Evolutionary conservation across 2,888 invertebrate genomes (phyloP).

Genomic region (Ichneumoninae sp.): DNA sequence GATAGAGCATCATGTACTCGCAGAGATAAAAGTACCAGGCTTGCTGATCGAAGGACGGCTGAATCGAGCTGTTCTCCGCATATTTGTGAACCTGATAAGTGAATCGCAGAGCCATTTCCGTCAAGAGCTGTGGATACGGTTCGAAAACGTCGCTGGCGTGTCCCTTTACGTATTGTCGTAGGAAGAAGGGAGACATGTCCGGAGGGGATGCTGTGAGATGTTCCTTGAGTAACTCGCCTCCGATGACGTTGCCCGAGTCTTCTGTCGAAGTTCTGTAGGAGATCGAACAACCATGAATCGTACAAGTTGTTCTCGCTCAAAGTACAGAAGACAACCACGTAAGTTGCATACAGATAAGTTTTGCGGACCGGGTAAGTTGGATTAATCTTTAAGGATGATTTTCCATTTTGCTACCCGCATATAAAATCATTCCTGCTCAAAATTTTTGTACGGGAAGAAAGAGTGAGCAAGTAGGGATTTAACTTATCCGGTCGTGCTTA

Average conservation of each 20-base stretch:
- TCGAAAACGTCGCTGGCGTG: slow-evolving; percentile 97
- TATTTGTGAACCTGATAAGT: slow-evolving; percentile 97
- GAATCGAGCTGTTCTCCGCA: slow-evolving; percentile 79
- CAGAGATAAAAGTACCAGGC: slow-evolving; percentile 93
- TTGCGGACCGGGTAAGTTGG: too few relatives aligned
- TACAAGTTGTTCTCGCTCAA: background rate
- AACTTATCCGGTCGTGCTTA: too few relatives aligned
- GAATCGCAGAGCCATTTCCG: slow-evolving; percentile 96
- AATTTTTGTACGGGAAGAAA: too few relatives aligned
- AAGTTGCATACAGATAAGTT: too few relatives aligned
- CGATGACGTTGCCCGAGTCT: slow-evolving; percentile 84
- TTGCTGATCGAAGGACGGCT: slow-evolving; percentile 83
- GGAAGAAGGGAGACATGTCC: slow-evolving; percentile 98
- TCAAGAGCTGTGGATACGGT: slow-evolving; percentile 96
- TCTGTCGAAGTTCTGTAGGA: slow-evolving; percentile 80
- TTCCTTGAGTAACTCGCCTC: slow-evolving; percentile 91
- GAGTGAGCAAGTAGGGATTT: too few relatives aligned
- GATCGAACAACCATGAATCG: background rate
- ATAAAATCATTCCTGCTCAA: too few relatives aligned
- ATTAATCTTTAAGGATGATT: too few relatives aligned
- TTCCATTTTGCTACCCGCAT: too few relatives aligned
- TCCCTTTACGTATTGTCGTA: slow-evolving; percentile 95
- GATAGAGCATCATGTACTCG: slow-evolving; percentile 97
- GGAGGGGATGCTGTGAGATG: slow-evolving; percentile 93
- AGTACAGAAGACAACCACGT: too few relatives aligned